These are phyloP conservation scores for Saimiri boliviensis DNA, from an alignment of 2,113 vertebrate species.

Conservation along the genomic window DNA sequence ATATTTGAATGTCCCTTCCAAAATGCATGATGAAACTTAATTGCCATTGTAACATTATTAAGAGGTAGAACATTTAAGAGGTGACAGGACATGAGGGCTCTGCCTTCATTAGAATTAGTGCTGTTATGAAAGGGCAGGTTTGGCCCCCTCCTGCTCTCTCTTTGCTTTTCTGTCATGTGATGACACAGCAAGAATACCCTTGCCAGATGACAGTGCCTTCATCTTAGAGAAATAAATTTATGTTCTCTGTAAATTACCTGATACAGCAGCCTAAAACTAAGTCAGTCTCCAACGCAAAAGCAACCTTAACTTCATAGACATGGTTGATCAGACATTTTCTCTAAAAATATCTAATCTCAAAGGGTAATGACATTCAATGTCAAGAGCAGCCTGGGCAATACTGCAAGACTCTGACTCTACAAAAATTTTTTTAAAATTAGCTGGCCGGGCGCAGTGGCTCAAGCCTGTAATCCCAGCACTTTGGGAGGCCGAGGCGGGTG, in stretches of 20 bases:
- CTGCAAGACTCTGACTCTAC: too few relatives aligned
- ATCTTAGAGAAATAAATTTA: not conserved
- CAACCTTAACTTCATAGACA: not conserved
- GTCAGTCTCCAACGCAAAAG: not conserved
- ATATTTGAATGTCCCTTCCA: not conserved
- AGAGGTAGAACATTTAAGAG: not conserved
- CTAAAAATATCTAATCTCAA: not conserved
- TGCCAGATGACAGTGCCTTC: not conserved
- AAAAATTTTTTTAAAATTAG: too few relatives aligned
- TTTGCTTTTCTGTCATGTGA: not conserved
- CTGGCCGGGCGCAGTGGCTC: too few relatives aligned
- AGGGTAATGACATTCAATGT: not conserved
- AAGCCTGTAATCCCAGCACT: too few relatives aligned
- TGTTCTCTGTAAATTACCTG: too few relatives aligned
- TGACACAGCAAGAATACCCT: not conserved
- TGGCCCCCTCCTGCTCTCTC: not conserved
- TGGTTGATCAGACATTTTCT: not conserved
- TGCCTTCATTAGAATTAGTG: not conserved
- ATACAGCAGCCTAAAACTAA: not conserved
- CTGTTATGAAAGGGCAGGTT: not conserved
- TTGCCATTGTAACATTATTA: not conserved
- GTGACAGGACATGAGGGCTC: not conserved
- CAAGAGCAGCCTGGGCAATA: too few relatives aligned
- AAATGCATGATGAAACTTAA: not conserved
- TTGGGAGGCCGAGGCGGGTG: too few relatives aligned